Evolutionary conservation across 2,797 vertebrate genomes (phyloP).

Genomic region (Oophaga sylvatica): DNA sequence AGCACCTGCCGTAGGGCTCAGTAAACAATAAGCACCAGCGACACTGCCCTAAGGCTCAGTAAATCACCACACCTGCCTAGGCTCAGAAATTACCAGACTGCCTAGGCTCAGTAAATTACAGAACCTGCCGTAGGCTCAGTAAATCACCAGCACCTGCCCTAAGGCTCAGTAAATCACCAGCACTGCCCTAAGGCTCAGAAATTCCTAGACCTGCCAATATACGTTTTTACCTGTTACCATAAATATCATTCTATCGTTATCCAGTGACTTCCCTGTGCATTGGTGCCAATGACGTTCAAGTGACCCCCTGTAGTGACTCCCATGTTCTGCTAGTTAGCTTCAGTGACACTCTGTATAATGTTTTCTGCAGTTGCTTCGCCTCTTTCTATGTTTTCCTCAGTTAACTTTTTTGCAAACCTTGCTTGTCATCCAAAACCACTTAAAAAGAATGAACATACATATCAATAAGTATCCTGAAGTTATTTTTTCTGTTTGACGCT

Average conservation of each 20-base stretch:
- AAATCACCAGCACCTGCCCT: neutral
- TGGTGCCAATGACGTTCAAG: conserved; percentile 94
- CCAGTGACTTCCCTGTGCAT: conserved; percentile 98
- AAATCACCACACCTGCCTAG: no score
- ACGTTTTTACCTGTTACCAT: no score
- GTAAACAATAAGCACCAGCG: no score
- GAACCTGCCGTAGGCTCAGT: no score
- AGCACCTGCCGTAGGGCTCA: no score
- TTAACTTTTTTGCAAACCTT: conserved; percentile 97
- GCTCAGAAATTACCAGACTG: no score
- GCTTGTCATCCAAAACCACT: conserved; percentile 98
- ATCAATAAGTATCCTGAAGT: neutral
- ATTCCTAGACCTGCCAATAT: neutral
- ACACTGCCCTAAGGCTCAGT: no score
- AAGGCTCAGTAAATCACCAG: neutral
- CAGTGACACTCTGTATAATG: conserved; percentile 88
- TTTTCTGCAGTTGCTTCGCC: conserved; percentile 91
- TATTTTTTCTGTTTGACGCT: conserved; percentile 7
- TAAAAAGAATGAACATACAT: neutral
- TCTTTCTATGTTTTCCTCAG: conserved; percentile 94
- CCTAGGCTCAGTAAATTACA: no score
- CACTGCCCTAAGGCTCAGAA: no score
- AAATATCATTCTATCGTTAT: no score
- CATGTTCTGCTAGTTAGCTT: conserved; percentile 98
- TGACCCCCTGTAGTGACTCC: conserved; percentile 94